Conservation (phyloP, 2,797 vertebrate species). For the Chaetophractus vellerosus region DNA sequence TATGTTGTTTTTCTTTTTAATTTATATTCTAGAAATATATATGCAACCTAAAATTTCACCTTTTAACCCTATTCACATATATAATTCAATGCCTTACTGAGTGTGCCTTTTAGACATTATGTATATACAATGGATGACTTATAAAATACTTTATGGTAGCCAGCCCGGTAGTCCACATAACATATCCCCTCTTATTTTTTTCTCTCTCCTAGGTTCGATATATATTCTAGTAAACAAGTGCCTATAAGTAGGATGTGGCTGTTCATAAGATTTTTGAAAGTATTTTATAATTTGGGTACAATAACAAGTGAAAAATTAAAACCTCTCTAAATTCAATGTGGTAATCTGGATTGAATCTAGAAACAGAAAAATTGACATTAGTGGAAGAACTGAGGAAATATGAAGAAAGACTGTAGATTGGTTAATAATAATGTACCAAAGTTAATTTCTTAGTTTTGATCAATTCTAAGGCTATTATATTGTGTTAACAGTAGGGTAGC, state of each 20-base stretch:
- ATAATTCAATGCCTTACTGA: neutral
- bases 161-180: too few relatives aligned
- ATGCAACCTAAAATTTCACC: too few relatives aligned
- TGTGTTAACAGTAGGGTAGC: neutral
- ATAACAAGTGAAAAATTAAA: slow-evolving; percentile 50
- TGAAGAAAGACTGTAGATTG: neutral
- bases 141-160: neutral
- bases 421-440: neutral
- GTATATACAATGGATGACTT: neutral
- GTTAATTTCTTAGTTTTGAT: slow-evolving; percentile 45
- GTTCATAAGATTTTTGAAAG: slow-evolving; percentile 39
- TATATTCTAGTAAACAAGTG: neutral
- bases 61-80: too few relatives aligned
- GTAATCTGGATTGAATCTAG: neutral
- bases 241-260: slow-evolving; percentile 16
- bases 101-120: slow-evolving; percentile 35
- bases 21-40: too few relatives aligned
- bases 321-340: neutral
- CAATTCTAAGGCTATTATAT: slow-evolving; percentile 41
- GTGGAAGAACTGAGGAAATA: neutral
- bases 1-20: too few relatives aligned
- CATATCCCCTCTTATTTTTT: neutral
- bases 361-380: neutral
- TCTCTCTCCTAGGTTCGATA: slow-evolving; percentile 9
- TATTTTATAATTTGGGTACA: slow-evolving; percentile 26